Evolutionary conservation across 2,797 vertebrate genomes (phyloP), one percentile per base, ranked within the genome.

Genomic region (Acestrorhynchus altus): DNA sequence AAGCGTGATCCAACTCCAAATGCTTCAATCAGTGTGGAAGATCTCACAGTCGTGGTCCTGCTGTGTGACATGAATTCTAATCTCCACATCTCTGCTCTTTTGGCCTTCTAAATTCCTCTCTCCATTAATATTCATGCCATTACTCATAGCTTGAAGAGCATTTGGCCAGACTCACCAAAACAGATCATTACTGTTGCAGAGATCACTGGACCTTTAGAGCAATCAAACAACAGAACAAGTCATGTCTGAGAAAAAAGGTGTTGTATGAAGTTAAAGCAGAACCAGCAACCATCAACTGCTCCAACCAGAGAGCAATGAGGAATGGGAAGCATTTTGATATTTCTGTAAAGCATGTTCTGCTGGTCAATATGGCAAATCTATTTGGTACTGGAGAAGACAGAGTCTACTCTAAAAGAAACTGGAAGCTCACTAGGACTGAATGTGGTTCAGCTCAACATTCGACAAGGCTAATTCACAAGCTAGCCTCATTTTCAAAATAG

Each of bases 31-130:
- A 78, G 63, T 31, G 63, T 42, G 42, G 59, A 61, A 76, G 9
- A 28, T 71, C 72, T 72, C n/a, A 52, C 51, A 24, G 71, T 54
- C 20, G 56, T 49, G 56, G 54, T 76, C 60, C 40, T 49, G 59
- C n/a, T 1, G 31, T 51, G 79, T 60, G 70, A 75, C 66, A 67
- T 67, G 61, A 83, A 81, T 68, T 76, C 64, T 78, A 81, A 81
- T 78, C 65, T 35, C 20, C 26, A 52, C 51, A 56, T 71, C 51
- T 66, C 65, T 83, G 78, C 78, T 78, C 75, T 75, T 39, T 31
- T 63, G 67, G 59, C 67, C 72, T 66, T 74, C 65, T 56, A 24
- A 64, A 71, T 61, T 77, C 74, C 64, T 78, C 52, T n/a, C 40
- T 42, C 63, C 46, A 78, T 75, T 78, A 81, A 78, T 81, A 81